Evolutionary conservation across 2,797 vertebrate species (phyloP).

Genomic region (Perodicticus potto): DNA sequence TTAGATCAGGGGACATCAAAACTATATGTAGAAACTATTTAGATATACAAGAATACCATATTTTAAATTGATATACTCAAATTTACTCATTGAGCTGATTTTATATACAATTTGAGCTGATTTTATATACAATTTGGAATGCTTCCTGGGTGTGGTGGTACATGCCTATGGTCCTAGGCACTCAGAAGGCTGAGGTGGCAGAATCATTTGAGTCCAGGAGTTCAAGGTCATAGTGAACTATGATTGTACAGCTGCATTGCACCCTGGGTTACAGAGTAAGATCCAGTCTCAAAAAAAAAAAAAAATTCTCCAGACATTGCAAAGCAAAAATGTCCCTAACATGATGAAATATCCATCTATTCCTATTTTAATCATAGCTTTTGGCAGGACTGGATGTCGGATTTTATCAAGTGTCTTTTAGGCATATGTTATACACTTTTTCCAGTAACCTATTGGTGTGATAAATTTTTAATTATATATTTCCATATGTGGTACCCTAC

Average conservation of each 20-base stretch:
- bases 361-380: neutral
- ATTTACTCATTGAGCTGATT: no score
- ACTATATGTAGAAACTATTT: neutral
- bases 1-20: slow-evolving; percentile 36
- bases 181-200: no score
- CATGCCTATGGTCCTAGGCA: no score
- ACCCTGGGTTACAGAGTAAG: no score
- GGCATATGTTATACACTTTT: neutral
- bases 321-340: neutral
- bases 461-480: neutral
- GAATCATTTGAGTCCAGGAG: no score
- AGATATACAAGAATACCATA: neutral
- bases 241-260: no score
- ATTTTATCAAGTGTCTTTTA: neutral
- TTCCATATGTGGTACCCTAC: neutral
- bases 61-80: neutral
- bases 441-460: neutral
- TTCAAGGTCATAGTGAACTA: no score
- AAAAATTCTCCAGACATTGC: neutral
- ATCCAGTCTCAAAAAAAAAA: no score
- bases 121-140: no score
- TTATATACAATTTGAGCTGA: no score
- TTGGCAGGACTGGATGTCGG: neutral
- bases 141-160: no score
- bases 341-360: neutral